Percentiles rank a stretch among this genome's conserved stretches.
Conservation (phyloP, 2,888 invertebrate genomes). For the Zonitis immaculata region DNA sequence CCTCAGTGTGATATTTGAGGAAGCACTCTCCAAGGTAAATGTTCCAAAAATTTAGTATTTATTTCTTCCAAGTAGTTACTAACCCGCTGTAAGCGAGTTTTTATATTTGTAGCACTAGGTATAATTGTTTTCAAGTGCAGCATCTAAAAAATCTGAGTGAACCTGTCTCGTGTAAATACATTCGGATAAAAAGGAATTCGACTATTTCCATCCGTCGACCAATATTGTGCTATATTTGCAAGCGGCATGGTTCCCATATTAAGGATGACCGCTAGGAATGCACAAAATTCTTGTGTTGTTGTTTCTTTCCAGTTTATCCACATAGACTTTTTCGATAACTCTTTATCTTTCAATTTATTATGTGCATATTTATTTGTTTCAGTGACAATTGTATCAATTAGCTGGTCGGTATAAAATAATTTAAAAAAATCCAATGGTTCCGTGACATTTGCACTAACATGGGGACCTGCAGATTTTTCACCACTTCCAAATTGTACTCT, state of each 20-base stretch:
- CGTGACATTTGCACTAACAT: not conserved
- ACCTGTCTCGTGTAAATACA: not conserved
- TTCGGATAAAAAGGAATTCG: not conserved
- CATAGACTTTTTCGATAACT: not conserved
- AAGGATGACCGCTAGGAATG: not conserved
- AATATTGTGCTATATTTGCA: not conserved
- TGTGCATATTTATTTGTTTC: not conserved
- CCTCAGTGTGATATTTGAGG: too few species aligned
- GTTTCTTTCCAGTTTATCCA: not conserved
- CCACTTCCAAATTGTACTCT: not conserved
- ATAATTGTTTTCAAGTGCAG: not conserved
- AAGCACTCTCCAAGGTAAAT: not conserved
- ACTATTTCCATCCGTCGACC: not conserved
- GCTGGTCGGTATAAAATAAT: not conserved
- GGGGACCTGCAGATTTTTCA: not conserved
- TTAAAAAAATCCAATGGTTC: not conserved
- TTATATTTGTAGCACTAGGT: not conserved
- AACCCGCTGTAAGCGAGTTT: not conserved
- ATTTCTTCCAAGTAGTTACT: not conserved
- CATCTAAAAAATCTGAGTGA: not conserved
- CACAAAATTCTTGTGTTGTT: not conserved
- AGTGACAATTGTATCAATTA: not conserved
- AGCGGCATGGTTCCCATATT: not conserved
- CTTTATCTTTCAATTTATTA: not conserved
- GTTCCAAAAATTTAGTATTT: not conserved